Evolutionary conservation across 2,888 invertebrate species (phyloP).

Genomic region (Altica lythri): DNA sequence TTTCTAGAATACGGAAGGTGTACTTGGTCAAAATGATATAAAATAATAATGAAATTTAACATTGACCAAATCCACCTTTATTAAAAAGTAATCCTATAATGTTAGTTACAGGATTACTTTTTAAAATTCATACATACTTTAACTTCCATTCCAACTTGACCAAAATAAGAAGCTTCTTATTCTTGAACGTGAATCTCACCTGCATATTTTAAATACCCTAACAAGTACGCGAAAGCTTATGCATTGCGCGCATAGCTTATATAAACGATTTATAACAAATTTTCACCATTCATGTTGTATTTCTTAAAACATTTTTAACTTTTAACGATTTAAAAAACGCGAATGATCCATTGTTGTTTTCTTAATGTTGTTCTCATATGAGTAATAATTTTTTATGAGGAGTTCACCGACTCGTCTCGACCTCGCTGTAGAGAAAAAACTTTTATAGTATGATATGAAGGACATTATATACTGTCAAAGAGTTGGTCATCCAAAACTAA

Average conservation of each 20-base stretch:
- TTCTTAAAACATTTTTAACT: slow-evolving; percentile 20
- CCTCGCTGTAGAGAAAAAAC: slow-evolving; percentile 57
- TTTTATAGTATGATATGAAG: slow-evolving; percentile 44
- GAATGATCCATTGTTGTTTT: slow-evolving; percentile 44
- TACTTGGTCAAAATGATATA: no score
- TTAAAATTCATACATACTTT: no score
- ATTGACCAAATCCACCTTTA: no score
- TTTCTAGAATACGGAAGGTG: no score
- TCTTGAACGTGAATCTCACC: slow-evolving; percentile 53
- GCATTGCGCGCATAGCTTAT: slow-evolving; percentile 59
- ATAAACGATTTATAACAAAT: slow-evolving; percentile 28
- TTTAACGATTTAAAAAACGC: slow-evolving; percentile 45
- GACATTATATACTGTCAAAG: background rate
- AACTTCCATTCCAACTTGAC: background rate
- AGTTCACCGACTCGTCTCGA: slow-evolving; percentile 52
- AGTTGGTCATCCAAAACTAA: no score
- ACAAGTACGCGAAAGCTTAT: slow-evolving; percentile 56
- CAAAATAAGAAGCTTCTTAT: slow-evolving; percentile 25
- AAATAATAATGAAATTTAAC: no score
- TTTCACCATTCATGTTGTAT: slow-evolving; percentile 23
- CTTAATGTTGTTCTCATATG: slow-evolving; percentile 52
- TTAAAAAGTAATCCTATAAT: no score
- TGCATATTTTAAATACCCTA: slow-evolving; percentile 51
- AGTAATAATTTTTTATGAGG: slow-evolving; percentile 55
- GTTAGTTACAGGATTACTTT: no score